These are phyloP conservation scores for Pinna nobilis DNA, from an alignment of 1,140 invertebrate species.

Conservation along the genomic window DNA sequence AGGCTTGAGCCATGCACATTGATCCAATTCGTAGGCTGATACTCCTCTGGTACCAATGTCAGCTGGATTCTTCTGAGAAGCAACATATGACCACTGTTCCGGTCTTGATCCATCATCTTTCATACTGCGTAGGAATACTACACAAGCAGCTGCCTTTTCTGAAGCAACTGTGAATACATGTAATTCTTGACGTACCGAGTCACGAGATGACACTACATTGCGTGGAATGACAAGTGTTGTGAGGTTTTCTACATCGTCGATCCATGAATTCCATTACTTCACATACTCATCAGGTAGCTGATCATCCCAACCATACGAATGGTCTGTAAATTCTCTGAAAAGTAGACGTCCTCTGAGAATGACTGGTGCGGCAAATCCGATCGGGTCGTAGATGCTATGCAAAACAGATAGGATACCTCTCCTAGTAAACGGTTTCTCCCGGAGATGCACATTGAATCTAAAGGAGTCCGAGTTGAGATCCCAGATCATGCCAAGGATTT, in stretches of 20 bases:
- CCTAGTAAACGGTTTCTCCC: conserved; percentile 25
- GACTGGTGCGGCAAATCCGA: background rate
- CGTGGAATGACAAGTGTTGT: no score
- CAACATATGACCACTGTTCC: no score
- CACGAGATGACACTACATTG: no score
- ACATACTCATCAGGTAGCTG: conserved; percentile 13
- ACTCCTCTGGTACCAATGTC: background rate
- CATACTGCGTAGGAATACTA: no score
- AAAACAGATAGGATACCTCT: conserved; percentile 5
- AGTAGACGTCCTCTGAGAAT: conserved; percentile 40
- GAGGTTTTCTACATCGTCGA: no score
- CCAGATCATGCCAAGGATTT: conserved; percentile 29
- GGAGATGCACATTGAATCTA: conserved; percentile 2
- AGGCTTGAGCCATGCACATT: background rate
- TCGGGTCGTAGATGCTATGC: background rate
- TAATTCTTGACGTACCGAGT: no score
- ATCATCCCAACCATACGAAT: conserved; percentile 42
- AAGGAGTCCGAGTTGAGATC: conserved; percentile 29
- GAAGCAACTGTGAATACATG: no score
- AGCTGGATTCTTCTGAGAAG: background rate
- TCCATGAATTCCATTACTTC: background rate
- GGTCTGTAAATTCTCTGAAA: conserved; percentile 16
- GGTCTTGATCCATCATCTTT: no score
- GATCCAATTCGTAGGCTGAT: background rate
- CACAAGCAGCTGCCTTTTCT: no score